Base-by-base conservation (phyloP, 1,140 invertebrate species). In the Bicyclus anynana region DNA sequence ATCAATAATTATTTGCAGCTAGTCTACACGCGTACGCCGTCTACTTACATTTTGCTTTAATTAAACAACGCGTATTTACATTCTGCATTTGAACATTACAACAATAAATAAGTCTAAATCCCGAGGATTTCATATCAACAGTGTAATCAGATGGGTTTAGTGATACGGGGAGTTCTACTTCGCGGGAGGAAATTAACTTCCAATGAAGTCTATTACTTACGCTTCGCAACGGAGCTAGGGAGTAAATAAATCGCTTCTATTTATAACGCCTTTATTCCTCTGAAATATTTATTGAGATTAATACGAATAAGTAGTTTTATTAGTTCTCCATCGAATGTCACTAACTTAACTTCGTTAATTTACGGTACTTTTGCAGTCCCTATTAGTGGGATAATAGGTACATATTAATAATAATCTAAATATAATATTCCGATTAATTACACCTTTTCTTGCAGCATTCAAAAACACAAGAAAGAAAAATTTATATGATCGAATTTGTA, bases 121-220 rank as follows among this genome's bases (percentile, higher is more conserved):
- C 20, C 50, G 35, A 38, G 50, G 42, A 59, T 59, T 50, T 59
- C 49, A 53, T 53, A 59, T 59, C 56, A 59, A 42, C 54, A 46
- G 37, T 59, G 18, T 53, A 53, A 59, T 59, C 56, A 51, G 49
- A 52, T 51, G 26, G 49, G 51, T 16, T 35, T 21, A 20, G 37
- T 26, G 57, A 53, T 59, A 59, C 18, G 42, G 38, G 44, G 50
- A 29, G 50, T 53, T 47, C 46, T 29, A 52, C 56, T 53, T 53
- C 35, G 50, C 44, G 17, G 35, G 50, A 53, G 57, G 50, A 59
- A 59, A 59, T 59, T 59, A 59, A 59, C 49, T 59, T 59, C 57
- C 50, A 59, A 48, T 49, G 44, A 46, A 56, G 53, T 54, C 53
- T 54, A 54, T 54, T 54, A 54, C 53, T 54, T 54, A 54, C 42